These are phyloP conservation scores for Oscheius sp. DNA, from an alignment of 2,888 invertebrate genomes.

Conservation along the genomic window DNA sequence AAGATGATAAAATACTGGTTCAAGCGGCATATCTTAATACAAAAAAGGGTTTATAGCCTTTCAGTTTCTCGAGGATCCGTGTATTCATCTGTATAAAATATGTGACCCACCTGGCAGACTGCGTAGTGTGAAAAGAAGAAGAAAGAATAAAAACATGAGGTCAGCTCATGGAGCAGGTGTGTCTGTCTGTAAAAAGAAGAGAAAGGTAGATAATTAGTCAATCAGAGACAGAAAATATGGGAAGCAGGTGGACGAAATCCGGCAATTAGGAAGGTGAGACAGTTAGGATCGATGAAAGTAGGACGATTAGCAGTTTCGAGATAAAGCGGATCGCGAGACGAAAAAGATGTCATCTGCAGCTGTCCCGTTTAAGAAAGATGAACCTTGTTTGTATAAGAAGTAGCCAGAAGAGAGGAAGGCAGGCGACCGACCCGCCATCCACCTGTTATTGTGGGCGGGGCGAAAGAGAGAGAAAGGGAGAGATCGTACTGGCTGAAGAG, in stretches of 20 bases:
- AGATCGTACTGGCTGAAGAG: slow-evolving; percentile 2
- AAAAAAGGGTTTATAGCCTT: too few species aligned
- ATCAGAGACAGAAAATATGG: slow-evolving; percentile 1
- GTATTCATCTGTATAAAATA: too few species aligned
- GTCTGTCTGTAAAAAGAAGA: neutral
- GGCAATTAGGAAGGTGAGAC: slow-evolving; percentile 4
- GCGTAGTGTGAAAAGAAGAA: neutral
- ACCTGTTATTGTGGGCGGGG: slow-evolving; percentile 12
- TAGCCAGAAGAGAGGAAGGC: slow-evolving; percentile 13
- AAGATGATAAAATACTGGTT: too few species aligned
- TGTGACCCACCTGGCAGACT: neutral
- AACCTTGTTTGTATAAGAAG: slow-evolving; percentile 16
- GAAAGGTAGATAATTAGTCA: neutral
- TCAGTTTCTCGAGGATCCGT: too few species aligned
- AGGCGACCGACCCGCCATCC: too few species aligned
- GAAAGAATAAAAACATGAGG: neutral
- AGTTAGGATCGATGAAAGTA: slow-evolving; percentile 12
- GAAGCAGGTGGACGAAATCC: slow-evolving; percentile 29
- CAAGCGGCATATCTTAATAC: too few species aligned
- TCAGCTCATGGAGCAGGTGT: too few species aligned
- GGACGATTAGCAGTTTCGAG: slow-evolving; percentile 23
- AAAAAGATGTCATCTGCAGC: slow-evolving; percentile 4
- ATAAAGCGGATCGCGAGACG: slow-evolving; percentile 4
- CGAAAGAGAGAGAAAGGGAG: neutral
- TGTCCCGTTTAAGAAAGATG: neutral